Base-by-base conservation (phyloP, 2,113 vertebrate species). In the Xerus inauris region DNA sequence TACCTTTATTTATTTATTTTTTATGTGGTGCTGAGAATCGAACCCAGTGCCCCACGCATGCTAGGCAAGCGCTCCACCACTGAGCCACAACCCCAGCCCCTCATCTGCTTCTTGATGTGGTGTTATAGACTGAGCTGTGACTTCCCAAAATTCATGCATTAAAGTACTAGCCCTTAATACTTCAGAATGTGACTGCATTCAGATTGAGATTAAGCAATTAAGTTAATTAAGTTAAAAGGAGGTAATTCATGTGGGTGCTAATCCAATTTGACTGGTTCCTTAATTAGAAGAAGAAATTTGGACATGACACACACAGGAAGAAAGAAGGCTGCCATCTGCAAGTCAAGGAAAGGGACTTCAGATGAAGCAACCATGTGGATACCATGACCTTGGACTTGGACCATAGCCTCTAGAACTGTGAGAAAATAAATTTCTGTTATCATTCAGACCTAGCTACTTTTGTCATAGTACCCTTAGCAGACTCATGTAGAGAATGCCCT, bases 311-410 rank as follows among this genome's bases (percentile, higher is more conserved):
- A 20, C 2, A 8, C 30, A 67, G 10, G 19, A 38, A 69, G 42
- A 42, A 38, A 69, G 42, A 42, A 65, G 82, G 19, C 11, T 1
- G 32, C 22, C 35, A 28, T 47, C 51, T 47, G 13, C 8, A 42
- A 67, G 38, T n/a, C 45, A 32, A 13, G 71, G 59, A 51, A 22
- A 16, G 42, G 24, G 26, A 62, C 26, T 45, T 42, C 76, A 26
- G 38, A 47, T 14, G 45, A 54, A 40, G 40, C 17, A 2, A 10
- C 54, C 79, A 1, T 26, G 10, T 7, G 0, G 5, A 5, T 2
- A 2, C 8, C 20, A 8, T 20, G 12, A 42, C 11, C 59, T 85
- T 30, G 67, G 59, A 10, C 59, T 28, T 42, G 19, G n/a, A n/a
- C n/a, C n/a, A n/a, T 9, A 54, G 80, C n/a, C 20, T 76, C 57